These are phyloP conservation scores for Ceuthmochares aereus DNA, from an alignment of 2,113 vertebrate species.

Conservation along the genomic window DNA sequence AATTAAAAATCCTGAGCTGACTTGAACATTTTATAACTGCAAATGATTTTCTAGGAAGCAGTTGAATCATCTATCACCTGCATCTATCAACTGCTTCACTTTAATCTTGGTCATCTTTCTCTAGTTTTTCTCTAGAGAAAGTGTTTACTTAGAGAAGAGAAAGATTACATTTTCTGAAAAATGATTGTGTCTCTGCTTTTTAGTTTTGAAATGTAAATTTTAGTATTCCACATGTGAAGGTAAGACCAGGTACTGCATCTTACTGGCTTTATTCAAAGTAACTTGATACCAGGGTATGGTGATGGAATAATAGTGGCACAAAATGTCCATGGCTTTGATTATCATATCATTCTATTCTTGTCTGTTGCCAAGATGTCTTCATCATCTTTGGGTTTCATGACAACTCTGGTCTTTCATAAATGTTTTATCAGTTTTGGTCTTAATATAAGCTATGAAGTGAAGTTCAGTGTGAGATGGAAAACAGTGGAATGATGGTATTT, in stretches of 20 bases:
- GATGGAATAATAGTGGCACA: background rate
- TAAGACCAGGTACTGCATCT: background rate
- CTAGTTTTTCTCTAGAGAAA: background rate
- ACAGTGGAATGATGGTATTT: background rate
- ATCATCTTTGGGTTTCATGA: background rate
- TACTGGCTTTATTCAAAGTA: background rate
- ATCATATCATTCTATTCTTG: background rate
- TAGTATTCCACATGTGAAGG: conserved; percentile 5
- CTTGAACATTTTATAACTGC: background rate
- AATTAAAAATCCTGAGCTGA: conserved; percentile 10
- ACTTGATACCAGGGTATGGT: background rate
- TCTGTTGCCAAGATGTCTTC: background rate
- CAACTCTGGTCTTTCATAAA: background rate
- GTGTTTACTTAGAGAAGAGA: background rate
- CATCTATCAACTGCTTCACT: background rate
- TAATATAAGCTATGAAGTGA: background rate
- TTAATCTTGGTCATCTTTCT: background rate
- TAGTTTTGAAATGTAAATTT: conserved; percentile 41
- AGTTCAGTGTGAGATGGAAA: background rate
- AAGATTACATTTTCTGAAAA: conserved; percentile 11
- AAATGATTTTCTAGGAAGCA: background rate
- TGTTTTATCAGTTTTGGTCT: background rate
- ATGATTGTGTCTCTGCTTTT: background rate
- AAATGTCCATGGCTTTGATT: background rate
- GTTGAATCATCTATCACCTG: background rate